These are phyloP conservation scores for Willowsia nigromaculata DNA, from an alignment of 2,888 invertebrate species.

Conservation along the genomic window DNA sequence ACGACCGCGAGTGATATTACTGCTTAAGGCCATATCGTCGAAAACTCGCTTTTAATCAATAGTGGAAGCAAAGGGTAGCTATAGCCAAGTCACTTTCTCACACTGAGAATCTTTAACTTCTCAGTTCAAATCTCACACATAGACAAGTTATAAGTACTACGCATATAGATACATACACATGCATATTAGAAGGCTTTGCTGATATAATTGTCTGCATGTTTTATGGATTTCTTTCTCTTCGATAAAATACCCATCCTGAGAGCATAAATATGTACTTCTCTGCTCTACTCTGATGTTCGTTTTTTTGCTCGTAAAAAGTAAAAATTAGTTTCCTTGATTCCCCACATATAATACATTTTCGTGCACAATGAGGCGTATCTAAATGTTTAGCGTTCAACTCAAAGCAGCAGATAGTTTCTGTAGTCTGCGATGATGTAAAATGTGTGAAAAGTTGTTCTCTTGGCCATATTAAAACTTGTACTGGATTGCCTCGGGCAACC, in stretches of 20 bases:
- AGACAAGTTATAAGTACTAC: neutral
- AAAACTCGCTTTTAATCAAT: constrained; percentile 70
- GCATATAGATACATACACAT: neutral
- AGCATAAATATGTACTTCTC: too few relatives aligned
- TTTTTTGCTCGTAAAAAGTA: too few relatives aligned
- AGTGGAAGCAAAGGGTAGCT: constrained; percentile 27
- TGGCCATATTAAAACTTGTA: too few relatives aligned
- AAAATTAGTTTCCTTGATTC: too few relatives aligned
- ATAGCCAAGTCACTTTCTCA: constrained; percentile 11
- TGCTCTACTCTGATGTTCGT: too few relatives aligned
- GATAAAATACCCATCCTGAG: neutral
- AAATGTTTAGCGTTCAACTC: too few relatives aligned
- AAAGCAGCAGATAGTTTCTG: too few relatives aligned
- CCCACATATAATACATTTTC: too few relatives aligned
- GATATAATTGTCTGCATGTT: neutral
- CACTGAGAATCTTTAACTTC: constrained; percentile 6
- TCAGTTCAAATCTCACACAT: neutral
- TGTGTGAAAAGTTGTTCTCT: too few relatives aligned
- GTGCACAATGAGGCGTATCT: too few relatives aligned
- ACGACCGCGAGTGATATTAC: constrained; percentile 34
- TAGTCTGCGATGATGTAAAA: too few relatives aligned
- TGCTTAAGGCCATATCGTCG: constrained; percentile 56
- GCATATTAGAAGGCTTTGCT: neutral
- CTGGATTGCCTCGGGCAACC: too few relatives aligned
- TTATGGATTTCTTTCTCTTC: neutral